Conservation (phyloP, 2,113 vertebrate species). For the Pyxicephalus adspersus region DNA sequence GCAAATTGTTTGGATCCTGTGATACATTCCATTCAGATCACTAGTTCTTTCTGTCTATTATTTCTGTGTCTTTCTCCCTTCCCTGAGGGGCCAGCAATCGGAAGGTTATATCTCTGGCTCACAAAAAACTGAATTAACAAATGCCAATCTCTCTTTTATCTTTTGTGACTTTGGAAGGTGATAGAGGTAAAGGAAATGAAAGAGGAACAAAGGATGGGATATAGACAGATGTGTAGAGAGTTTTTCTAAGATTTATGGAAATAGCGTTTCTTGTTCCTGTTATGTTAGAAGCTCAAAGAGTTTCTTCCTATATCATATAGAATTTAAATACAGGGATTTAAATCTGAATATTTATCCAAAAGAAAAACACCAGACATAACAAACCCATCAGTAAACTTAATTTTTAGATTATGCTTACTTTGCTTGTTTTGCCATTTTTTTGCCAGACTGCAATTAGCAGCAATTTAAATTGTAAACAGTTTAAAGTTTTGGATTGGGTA, state of each 20-base stretch:
- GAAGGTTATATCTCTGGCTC: slow-evolving; percentile 16
- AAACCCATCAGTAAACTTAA: too few species aligned
- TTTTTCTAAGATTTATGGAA: slow-evolving; percentile 59
- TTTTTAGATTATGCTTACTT: too few species aligned
- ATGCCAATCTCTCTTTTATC: slow-evolving; percentile 55
- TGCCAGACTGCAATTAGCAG: too few species aligned
- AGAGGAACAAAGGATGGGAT: slow-evolving; percentile 59
- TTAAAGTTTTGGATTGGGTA: too few species aligned
- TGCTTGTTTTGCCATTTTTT: too few species aligned
- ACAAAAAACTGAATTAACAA: slow-evolving; percentile 27
- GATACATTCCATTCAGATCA: not conserved
- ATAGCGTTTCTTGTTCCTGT: slow-evolving; percentile 19
- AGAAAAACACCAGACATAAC: too few species aligned
- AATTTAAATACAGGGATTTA: not conserved
- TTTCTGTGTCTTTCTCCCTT: not conserved
- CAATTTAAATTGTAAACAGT: too few species aligned
- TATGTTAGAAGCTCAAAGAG: not conserved
- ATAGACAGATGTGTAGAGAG: slow-evolving; percentile 62
- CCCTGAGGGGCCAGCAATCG: slow-evolving; percentile 7
- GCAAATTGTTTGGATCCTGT: not conserved
- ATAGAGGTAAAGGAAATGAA: slow-evolving; percentile 70
- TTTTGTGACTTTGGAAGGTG: slow-evolving; percentile 59
- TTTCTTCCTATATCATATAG: not conserved
- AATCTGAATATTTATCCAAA: not conserved
- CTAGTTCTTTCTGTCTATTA: not conserved